A percentile compares a stretch with the other conserved stretches of the same genome.
Evolutionary conservation across 2,113 vertebrate genomes (phyloP).

Genomic region (Amblyornis subalaris): DNA sequence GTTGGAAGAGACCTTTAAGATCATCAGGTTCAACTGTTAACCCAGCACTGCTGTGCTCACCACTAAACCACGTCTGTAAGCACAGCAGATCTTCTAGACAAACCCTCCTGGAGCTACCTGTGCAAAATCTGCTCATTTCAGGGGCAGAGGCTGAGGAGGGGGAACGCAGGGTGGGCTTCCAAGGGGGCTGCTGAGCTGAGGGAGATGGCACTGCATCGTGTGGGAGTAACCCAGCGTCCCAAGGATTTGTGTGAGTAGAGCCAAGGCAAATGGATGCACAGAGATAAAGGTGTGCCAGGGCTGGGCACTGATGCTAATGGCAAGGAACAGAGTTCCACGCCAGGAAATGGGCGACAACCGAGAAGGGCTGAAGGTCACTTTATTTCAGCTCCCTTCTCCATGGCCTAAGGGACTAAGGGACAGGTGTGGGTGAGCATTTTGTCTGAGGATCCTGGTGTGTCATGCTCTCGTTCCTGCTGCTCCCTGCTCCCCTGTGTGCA

Average conservation of each 20-base stretch:
- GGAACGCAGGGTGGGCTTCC: not conserved
- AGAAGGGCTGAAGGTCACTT: not conserved
- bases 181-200: not conserved
- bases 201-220: rapidly evolving
- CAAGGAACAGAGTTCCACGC: not conserved
- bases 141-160: not conserved
- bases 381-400: not conserved
- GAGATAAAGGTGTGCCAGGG: not conserved
- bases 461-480: not conserved
- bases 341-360: not conserved
- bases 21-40: not conserved
- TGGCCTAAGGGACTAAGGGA: not conserved
- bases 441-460: not conserved
- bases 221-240: not conserved
- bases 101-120: not conserved
- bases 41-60: not conserved
- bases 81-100: not conserved
- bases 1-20: not conserved
- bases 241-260: not conserved
- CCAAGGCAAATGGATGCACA: not conserved
- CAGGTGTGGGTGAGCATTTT: not conserved
- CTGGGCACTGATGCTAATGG: not conserved
- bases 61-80: not conserved
- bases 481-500: not conserved
- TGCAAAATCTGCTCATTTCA: not conserved